These are phyloP conservation scores for Arctocebus calabarensis DNA, from an alignment of 2,797 vertebrate genomes.

Conservation along the genomic window DNA sequence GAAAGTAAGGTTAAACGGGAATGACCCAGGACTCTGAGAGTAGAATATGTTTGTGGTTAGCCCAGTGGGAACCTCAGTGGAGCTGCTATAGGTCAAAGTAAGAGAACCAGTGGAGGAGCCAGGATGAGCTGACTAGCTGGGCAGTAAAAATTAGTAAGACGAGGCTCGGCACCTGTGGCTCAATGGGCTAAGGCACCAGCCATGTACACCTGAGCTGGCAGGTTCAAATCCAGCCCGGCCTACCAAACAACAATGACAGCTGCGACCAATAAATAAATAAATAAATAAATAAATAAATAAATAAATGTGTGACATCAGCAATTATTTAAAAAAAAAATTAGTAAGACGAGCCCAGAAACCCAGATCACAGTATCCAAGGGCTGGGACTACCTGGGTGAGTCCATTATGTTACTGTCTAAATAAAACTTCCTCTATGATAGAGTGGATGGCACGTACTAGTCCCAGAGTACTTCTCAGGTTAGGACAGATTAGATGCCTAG, in stretches of 20 bases:
- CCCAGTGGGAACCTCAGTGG: background rate
- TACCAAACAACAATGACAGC: too few relatives aligned
- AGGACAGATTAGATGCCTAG: background rate
- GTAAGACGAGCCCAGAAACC: background rate
- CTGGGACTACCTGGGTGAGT: background rate
- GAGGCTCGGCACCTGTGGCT: too few relatives aligned
- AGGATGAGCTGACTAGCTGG: background rate
- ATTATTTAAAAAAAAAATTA: too few relatives aligned
- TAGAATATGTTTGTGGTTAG: background rate
- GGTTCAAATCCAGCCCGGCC: too few relatives aligned
- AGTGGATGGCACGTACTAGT: rapidly evolving
- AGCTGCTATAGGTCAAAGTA: background rate
- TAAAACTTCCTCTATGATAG: background rate
- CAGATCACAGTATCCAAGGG: background rate
- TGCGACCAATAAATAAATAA: too few relatives aligned
- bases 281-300: too few relatives aligned
- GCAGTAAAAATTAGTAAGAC: background rate
- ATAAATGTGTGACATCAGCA: too few relatives aligned
- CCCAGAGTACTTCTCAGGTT: background rate
- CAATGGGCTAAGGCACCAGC: too few relatives aligned
- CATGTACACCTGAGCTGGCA: too few relatives aligned
- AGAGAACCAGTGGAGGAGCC: background rate
- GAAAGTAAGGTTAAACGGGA: background rate
- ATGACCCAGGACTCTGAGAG: background rate
- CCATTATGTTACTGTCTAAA: background rate